phyloP scores from a whole-genome alignment of 2,888 invertebrate species.

The Hydropsyche betteni region DNA sequence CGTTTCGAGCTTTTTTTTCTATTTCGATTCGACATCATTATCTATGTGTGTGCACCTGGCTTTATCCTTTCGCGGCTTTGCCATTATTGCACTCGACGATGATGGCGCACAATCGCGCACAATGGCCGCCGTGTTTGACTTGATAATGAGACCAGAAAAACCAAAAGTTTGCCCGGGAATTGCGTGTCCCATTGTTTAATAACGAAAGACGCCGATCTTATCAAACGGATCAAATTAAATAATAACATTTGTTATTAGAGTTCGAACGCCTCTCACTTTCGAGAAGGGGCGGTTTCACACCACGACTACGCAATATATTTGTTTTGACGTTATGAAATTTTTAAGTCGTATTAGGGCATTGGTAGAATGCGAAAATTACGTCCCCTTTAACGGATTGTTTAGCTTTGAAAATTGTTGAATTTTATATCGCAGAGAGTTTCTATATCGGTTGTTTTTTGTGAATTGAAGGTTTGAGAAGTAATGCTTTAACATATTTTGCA shows the following conservation, averaged over 20 bases:
- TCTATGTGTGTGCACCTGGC: no score
- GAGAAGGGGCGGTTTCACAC: conserved; percentile 6
- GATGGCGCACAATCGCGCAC: conserved; percentile 11
- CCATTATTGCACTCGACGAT: neutral
- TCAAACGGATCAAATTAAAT: conserved; percentile 26
- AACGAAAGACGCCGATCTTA: neutral
- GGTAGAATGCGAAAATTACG: no score
- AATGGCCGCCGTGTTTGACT: conserved; percentile 28
- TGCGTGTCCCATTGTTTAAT: conserved; percentile 12
- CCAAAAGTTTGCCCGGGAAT: conserved; percentile 10
- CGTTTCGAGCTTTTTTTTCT: no score
- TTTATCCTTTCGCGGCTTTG: no score
- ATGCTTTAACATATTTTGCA: neutral
- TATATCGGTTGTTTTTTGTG: neutral
- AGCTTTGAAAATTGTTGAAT: no score
- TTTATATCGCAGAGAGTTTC: no score
- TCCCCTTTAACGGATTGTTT: no score
- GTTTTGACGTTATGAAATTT: neutral
- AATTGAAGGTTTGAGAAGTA: no score
- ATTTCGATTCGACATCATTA: no score
- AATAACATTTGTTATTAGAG: conserved; percentile 12
- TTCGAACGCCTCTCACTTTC: conserved; percentile 25
- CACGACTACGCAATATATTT: conserved; percentile 4
- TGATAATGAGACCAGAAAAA: conserved; percentile 28
- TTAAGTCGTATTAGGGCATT: no score